Base-by-base conservation (phyloP, 2,113 vertebrate species). In the Myiozetetes cayanensis region DNA sequence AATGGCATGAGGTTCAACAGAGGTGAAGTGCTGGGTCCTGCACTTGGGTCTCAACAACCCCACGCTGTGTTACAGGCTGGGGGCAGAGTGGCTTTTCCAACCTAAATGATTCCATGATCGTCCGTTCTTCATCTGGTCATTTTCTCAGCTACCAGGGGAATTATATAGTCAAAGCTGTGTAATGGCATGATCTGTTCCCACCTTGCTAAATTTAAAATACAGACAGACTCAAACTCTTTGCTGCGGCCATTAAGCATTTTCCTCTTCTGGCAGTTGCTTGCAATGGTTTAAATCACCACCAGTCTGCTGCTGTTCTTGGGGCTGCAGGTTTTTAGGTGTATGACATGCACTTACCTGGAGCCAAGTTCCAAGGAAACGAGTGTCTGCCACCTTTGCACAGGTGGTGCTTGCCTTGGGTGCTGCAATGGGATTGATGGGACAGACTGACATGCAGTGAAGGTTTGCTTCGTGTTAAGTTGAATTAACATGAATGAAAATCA, bases 1-100 rank as follows among this genome's bases (percentile, higher is more conserved):
- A 52, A 0, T 7, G 37, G 31, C 61, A 30, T 3, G 4, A 61
- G 25, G 23, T 14, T n/a, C 61, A 75, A 6, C 5, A 14, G n/a
- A 30, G 61, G 10, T 74, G 10, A 20, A 46, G 10, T 14, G 12
- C 28, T 61, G 59, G 33, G 20, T 14, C 13, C 46, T 61, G 30
- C 62, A 21, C 46, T 12, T 18, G 39, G 46, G 16, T 46, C 53
- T n/a, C 53, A 59, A 6, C 28, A 52, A 59, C 3, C 12, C 23
- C 37, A 39, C 33, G 37, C 37, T 59, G 19, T 24, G 44, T 19
- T 52, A 17, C 28, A 39, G 33, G 8, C 44, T 52, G 61, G 44
- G 37, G n/a, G 5, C 28, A 52, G 23, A 75, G 46, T 18, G 62
- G 28, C 4, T 73, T 85, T 67, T 74, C 67, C 82, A 61, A 61